A percentile compares a stretch with the other conserved stretches of the same genome.
Conservation (phyloP, 2,888 invertebrate species). For the Tinea pellionella region DNA sequence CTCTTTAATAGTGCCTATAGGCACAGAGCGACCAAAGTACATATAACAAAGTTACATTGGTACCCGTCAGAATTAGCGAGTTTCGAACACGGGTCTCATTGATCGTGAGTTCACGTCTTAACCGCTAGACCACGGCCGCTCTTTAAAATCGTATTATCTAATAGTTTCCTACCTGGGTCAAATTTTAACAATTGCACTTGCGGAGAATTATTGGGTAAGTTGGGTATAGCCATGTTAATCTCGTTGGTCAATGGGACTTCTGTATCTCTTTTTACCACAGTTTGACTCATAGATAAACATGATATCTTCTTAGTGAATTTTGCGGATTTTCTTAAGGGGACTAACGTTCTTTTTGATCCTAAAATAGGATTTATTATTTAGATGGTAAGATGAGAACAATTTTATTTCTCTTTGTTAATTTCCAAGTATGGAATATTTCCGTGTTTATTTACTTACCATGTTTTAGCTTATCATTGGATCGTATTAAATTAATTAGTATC, state of each 20-base stretch:
- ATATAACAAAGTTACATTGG: too few species aligned
- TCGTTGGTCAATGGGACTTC: background rate
- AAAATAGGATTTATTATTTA: background rate
- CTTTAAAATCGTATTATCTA: too few species aligned
- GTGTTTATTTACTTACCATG: background rate
- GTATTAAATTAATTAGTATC: background rate
- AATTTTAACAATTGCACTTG: background rate
- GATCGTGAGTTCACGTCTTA: too few species aligned
- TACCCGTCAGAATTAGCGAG: too few species aligned
- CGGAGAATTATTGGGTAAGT: background rate
- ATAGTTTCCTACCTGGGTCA: background rate
- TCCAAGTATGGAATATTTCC: too few species aligned
- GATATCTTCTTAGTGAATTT: background rate
- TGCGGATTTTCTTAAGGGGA: background rate
- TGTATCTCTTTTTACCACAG: background rate
- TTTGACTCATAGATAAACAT: background rate
- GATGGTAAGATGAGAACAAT: too few species aligned
- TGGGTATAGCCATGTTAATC: background rate
- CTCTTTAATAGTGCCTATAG: too few species aligned
- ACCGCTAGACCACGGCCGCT: too few species aligned
- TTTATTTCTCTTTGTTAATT: too few species aligned
- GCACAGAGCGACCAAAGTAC: too few species aligned
- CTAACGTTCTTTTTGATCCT: background rate
- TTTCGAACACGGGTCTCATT: too few species aligned
- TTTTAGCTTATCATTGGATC: background rate